Base-by-base conservation (phyloP, 2,113 vertebrate genomes). In the Hipposideros armiger region DNA sequence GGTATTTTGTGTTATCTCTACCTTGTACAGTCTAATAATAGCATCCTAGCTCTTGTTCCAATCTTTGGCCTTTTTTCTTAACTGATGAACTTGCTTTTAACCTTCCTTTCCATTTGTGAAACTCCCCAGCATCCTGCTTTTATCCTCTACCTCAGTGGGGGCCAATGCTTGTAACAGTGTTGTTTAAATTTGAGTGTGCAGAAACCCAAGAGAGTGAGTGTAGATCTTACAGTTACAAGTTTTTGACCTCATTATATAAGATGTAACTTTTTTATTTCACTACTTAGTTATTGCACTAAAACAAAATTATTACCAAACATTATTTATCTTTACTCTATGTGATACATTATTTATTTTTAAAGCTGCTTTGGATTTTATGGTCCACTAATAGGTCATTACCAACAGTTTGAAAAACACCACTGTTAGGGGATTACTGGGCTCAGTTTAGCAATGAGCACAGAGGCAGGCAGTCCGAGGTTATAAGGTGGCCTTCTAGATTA, bases 281-380 rank as follows among this genome's bases (percentile, higher is more conserved):
- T 20, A 70, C 7, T 52, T 66, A 96, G 42, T 88, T 90, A 67
- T 74, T 56, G 86, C 32, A 56, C 11, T 90, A 70, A 83, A 96
- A 88, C 66, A 85, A 36, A 78, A 77, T 47, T 56, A 64, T 82
- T 47, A 62, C 47, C 66, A 50, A 92, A 22, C 11, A 81, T 19
- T 90, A 90, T 30, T 73, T 90, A 78, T 0, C 40, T 26, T 95
- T 69, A 72, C 11, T 76, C 17, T 83, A 42, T 93, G 19, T 64
- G 74, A 56, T 87, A 2, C 36, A 78, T 42, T 97, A 40, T 62
- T 91, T 91, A 52, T 56, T 62, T 70, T 91, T 78, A 56, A 26
- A 69, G 11, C 45, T 74, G 20, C 20, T 85, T 15, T 95, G 92
- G 76, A 54, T 91, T 80, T 93, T 87, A 50, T 95, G 14, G 60